A percentile compares a stretch with the other conserved stretches of the same genome.
phyloP scores from a whole-genome alignment of 2,797 vertebrate genomes.

The Setipinna tenuifilis region DNA sequence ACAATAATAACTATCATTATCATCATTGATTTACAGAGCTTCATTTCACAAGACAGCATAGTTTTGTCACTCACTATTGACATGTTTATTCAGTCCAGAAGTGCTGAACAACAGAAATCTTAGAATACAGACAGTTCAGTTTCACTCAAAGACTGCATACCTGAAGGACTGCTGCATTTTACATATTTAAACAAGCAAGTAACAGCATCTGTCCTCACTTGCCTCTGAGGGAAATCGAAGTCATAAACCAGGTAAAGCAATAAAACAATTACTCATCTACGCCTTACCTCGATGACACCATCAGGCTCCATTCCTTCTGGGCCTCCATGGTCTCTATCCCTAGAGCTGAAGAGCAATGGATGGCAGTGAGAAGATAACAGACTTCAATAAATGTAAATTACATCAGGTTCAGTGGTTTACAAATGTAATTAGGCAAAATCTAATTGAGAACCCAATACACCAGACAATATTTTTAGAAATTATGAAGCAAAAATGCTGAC shows the following conservation, averaged over 20 bases:
- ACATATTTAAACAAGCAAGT: not conserved
- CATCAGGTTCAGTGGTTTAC: not conserved
- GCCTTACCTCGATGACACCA: constrained; percentile 85
- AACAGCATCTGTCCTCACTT: not conserved
- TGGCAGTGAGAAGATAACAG: not conserved
- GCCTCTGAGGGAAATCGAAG: not conserved
- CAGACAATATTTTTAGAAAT: not conserved
- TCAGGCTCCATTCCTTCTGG: constrained; percentile 88
- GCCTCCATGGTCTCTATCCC: constrained; percentile 89
- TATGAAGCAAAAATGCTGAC: not conserved
- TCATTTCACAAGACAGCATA: no score
- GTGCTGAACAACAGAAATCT: no score
- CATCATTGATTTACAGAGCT: no score
- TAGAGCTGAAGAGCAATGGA: constrained; percentile 49
- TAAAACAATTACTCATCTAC: not conserved
- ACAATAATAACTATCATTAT: no score
- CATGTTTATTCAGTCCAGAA: no score
- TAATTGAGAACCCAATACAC: not conserved
- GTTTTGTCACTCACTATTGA: no score
- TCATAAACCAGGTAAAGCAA: not conserved
- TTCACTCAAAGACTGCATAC: no score
- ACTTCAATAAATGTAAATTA: not conserved
- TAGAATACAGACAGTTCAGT: no score
- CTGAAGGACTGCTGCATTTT: not conserved
- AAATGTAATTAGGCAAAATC: not conserved